A percentile compares a stretch with the other conserved stretches of the same genome.
phyloP scores from a whole-genome alignment of 92 coral and sea anemone genomes.

The Desmophyllum pertusum region DNA sequence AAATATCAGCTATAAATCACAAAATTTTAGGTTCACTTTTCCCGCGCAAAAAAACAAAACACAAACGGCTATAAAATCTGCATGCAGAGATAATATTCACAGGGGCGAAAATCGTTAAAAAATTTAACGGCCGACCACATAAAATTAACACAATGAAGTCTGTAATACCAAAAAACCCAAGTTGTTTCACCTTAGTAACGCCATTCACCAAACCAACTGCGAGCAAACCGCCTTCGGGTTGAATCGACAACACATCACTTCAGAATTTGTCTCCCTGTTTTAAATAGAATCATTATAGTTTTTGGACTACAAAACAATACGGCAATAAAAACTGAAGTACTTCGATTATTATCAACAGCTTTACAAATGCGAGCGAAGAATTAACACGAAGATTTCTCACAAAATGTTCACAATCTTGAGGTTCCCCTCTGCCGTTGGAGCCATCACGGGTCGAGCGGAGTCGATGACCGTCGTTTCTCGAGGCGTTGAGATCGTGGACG shows the following conservation, averaged over 20 bases:
- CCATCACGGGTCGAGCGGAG: slow-evolving; percentile 45
- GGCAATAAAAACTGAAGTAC: background rate
- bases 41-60: background rate
- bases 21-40: background rate
- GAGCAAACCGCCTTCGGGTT: slow-evolving; percentile 82
- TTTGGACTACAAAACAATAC: slow-evolving; percentile 3
- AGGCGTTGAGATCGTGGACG: slow-evolving; percentile 77
- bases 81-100: background rate
- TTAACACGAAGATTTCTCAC: slow-evolving; percentile 42
- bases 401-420: slow-evolving; percentile 69
- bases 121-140: background rate
- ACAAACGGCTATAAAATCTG: background rate
- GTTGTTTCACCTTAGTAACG: slow-evolving; percentile 71
- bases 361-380: background rate
- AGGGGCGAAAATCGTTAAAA: background rate
- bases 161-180: background rate
- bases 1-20: background rate
- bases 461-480: slow-evolving; percentile 58
- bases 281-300: background rate
- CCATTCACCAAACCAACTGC: slow-evolving; percentile 96
- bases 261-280: slow-evolving; percentile 87
- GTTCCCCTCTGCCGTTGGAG: slow-evolving; percentile 84
- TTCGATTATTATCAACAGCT: background rate
- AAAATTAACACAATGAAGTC: slow-evolving; percentile 4
- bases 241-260: slow-evolving; percentile 98